Evolutionary conservation across 1,140 invertebrate species (phyloP).

Genomic region (Aphis craccivora): DNA sequence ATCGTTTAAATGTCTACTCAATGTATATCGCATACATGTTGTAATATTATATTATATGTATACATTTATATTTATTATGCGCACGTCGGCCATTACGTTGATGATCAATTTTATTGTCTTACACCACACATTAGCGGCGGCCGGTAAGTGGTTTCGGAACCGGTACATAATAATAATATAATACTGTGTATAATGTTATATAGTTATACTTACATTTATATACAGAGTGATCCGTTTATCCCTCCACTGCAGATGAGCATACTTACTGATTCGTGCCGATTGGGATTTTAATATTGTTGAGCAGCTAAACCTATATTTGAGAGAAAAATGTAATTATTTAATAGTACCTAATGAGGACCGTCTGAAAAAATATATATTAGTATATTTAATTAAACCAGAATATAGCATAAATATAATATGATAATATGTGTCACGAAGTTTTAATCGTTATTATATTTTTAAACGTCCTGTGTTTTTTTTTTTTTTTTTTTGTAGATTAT

Average conservation of each 20-base stretch:
- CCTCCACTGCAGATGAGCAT: background rate
- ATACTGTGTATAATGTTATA: background rate
- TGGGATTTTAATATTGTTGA: background rate
- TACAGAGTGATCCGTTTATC: background rate
- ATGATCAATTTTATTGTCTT: conserved; percentile 34
- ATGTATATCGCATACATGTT: background rate
- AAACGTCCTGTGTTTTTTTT: no score
- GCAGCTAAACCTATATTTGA: background rate
- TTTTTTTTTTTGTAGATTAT: background rate
- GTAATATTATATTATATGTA: background rate
- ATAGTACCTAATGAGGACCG: background rate
- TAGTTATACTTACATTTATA: background rate
- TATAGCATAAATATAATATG: background rate
- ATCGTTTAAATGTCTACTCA: background rate
- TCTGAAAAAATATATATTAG: background rate
- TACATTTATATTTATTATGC: background rate
- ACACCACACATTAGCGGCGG: conserved; percentile 22
- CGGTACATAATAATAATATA: background rate
- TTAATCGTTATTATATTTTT: background rate
- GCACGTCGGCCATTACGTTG: background rate
- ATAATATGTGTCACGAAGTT: background rate
- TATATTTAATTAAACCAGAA: background rate
- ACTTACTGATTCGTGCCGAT: background rate
- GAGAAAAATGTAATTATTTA: background rate
- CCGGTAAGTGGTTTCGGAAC: conserved; percentile 18